Base-by-base conservation (phyloP, 92 coral and sea anemone species). In the Porites divaricata region DNA sequence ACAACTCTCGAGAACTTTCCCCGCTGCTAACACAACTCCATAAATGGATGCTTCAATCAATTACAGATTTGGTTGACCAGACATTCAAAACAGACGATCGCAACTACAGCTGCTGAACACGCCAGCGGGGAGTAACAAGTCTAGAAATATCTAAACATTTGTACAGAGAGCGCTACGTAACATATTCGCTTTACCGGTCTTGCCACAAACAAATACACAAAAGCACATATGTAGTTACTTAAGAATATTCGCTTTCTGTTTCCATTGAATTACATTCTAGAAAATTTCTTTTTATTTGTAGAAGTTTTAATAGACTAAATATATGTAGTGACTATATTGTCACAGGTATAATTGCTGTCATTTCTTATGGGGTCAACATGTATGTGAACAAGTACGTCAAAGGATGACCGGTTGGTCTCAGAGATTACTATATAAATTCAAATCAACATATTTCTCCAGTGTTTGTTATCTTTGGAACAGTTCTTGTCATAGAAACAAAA, bases 1-100 rank as follows among this genome's bases (percentile, higher is more conserved):
- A 13, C 22, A 41, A 1, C 28, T 41, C 35, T 54, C 76, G 85
- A 68, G 85, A 80, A 80, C n/a, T 69, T 80, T 80, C 85, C 22
- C 61, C 7, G 4, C 12, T 10, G 53, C 10, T 49, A 80, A 69
- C 67, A 67, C 70, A 67, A 69, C 16, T 20, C 15, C 0, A 17
- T 67, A 70, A 80, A 19, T 50, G n/a, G 24, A 13, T 35, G 69
- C 3, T 54, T 54, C 14, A 54, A 11, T 54, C 14, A 11, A 15
- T 54, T 0, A 54, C 59, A 12, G 59, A 9, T 66, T 21, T 20
- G 71, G 41, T 21, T 9, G 71, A 21, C 71, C 71, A 41, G 69
- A 16, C 25, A 35, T 35, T 35, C 4, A 35, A 35, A 4, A 35
- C 45, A 35, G 45, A 35, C 45, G 45, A 35, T 35, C 45, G 45